Evolutionary conservation across 64 coral and sea anemone species (phyloP), one percentile per base, ranked within the genome.

Genomic region (Actinia tenebrosa): DNA sequence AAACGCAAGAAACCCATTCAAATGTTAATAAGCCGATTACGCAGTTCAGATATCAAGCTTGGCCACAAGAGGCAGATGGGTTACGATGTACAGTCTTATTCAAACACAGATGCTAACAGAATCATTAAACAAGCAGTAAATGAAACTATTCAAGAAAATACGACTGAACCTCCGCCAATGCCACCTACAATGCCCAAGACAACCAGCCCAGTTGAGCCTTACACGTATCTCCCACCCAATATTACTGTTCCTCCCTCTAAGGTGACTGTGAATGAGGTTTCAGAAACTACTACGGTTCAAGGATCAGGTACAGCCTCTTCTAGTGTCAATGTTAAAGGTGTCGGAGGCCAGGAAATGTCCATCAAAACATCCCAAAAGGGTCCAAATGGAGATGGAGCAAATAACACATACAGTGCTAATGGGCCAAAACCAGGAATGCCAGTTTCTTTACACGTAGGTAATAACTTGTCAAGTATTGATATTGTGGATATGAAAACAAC

Each of bases 131-230:
- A 85, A 64, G 83, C 83, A 27, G 83, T 85, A 18, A 6, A 3
- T 30, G 20, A 85, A 44, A 60, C 54, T 16, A 61, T 85, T 18
- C 25, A 62, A 64, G 83, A 85, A 85, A 85, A 60, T 62, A 64
- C 50, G 5, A 85, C 83, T 17, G 6, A 43, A 25, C 83, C 83
- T 59, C 83, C 83, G 22, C 83, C 83, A 20, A 85, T 85, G 83
- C 83, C 83, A 9, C 44, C 83, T 16, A 59, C 83, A 16, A 44
- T 85, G 50, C 44, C 44, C 10, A 81, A 81, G 27, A 81, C 79
- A 7, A 81, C 79, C 20, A 50, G 43, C 19, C 79, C 79, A 13
- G 50, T 53, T 22, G 44, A 81, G 27, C 79, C 79, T 50, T 44
- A 50, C 79, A 81, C 79, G 1, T 4, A 81, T 45, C 22, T 81